Base-by-base conservation (phyloP, 2,888 invertebrate species). In the Pachydiplax longipennis region DNA sequence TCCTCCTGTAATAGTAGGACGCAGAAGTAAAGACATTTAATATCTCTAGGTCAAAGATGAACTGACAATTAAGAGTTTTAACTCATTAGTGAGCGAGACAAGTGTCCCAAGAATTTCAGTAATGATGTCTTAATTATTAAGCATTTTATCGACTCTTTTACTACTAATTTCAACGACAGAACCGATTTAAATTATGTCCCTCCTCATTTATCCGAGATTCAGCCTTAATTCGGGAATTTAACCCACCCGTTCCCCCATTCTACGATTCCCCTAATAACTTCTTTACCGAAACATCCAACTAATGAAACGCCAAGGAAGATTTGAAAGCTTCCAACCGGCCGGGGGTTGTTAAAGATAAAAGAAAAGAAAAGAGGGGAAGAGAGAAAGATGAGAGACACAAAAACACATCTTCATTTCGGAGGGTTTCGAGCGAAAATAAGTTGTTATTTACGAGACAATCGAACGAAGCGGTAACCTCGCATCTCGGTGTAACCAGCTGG, bases 191-290 rank as follows among this genome's bases (percentile, higher is more conserved):
- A 73, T 31, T 31, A 5, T 31, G 31, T 2, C 3, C 31, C 25
- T 3, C 25, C 3, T 25, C 31, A 25, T 18, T 12, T 73, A 12
- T 73, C 22, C 8, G 12, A 31, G 31, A 13, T 73, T 31, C 73
- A 73, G 31, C 31, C 73, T 31, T 73, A 31, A 73, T 73, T 73
- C 2, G 25, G 73, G 1, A 31, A 6, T 31, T 73, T 31, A 13
- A 22, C 65, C n/a, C 10, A 5, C 18, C 15, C 61, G 6, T n/a
- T n/a, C n/a, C n/a, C n/a, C 25, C 65, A 25, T 48, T 25, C 90
- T 53, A 91, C 87, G 91, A 90, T 90, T 90, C 90, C 90, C 83
- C 90, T 82, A 90, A 91, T 81, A 91, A 91, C 91, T 90, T 91
- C 91, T 91, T 91, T 87, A 91, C 65, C 22, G 90, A 91, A 90